Conservation (phyloP, 1,140 invertebrate species). For the Plodia interpunctella region DNA sequence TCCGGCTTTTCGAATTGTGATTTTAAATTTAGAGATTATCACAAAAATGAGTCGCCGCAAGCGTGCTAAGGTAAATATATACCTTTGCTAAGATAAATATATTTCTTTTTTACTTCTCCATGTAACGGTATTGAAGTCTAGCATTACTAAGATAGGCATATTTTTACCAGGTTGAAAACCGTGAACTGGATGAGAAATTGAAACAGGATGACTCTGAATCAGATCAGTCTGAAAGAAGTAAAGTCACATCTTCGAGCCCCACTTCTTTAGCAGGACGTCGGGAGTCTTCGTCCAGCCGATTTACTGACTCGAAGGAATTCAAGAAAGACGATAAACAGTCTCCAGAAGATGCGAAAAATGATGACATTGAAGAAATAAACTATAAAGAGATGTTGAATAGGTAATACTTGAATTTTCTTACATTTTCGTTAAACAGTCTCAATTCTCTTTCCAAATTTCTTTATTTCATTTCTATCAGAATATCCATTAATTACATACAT, state of each 20-base stretch:
- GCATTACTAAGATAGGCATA: too few relatives aligned
- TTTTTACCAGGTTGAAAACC: conserved; percentile 80
- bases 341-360: conserved; percentile 68
- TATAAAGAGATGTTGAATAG: conserved; percentile 75
- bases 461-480: too few relatives aligned
- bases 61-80: conserved; percentile 77
- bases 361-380: conserved; percentile 77
- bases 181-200: conserved; percentile 83
- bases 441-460: too few relatives aligned
- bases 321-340: conserved; percentile 76
- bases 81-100: too few relatives aligned
- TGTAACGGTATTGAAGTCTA: too few relatives aligned
- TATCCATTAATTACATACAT: too few relatives aligned
- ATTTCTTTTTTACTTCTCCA: too few relatives aligned
- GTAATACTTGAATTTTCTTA: conserved; percentile 24
- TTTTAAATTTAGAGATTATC: conserved; percentile 6
- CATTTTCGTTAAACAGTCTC: too few relatives aligned
- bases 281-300: conserved; percentile 68
- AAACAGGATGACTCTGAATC: conserved; percentile 82
- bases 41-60: conserved; percentile 82
- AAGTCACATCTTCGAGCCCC: conserved; percentile 70
- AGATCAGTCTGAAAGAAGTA: conserved; percentile 81
- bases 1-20: not conserved
- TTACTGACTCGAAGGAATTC: conserved; percentile 47
- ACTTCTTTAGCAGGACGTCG: conserved; percentile 60